Base-by-base conservation (phyloP, 2,113 vertebrate genomes). In the Australoheros scitulus region DNA sequence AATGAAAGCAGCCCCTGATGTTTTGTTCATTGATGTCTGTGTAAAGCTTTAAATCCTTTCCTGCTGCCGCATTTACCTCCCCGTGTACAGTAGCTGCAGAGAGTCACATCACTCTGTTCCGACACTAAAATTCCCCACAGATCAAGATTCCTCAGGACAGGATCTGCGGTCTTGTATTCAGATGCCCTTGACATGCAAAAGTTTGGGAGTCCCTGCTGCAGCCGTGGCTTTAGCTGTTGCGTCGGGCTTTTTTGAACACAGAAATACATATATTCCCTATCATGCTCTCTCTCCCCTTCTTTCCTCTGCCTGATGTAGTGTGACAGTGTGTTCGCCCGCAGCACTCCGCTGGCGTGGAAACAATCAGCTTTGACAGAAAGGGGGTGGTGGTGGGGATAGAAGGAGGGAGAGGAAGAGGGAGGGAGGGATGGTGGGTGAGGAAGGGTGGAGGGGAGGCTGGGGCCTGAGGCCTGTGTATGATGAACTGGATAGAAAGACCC, bases 301-400 rank as follows among this genome's bases (percentile, higher is more conserved):
- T 91, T 85, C 87, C 91, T 89, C 91, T 86, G 92, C 89, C 92
- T 95, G 95, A 95, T 96, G 94, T 88, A 91, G 91, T 94, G 94
- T 96, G 95, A 95, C 95, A 96, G 93, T 94, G 91, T 87, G 87
- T 81, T 92, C 80, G 94, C 96, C 95, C 72, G 85, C 91, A 95
- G 96, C 94, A 85, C 92, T 95, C 92, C 92, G 93, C 89, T 95
- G 93, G 94, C 87, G 93, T 95, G 95, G 95, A 96, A 96, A 95
- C 94, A 95, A 96, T 95, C 95, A 93, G 91, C 94, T 94, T 87
- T 95, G 96, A 96, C 95, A 96, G 94, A 89, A 93, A 92, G 91
- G 93, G 94, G 93, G 93, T 91, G 91, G 93, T 82, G 91, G 92
- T 80, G 87, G 85, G 63, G 74, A 32, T 15, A 56, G 85, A 56